Evolutionary conservation across 2,888 invertebrate species (phyloP).

Genomic region (Plemyria rubiginata): DNA sequence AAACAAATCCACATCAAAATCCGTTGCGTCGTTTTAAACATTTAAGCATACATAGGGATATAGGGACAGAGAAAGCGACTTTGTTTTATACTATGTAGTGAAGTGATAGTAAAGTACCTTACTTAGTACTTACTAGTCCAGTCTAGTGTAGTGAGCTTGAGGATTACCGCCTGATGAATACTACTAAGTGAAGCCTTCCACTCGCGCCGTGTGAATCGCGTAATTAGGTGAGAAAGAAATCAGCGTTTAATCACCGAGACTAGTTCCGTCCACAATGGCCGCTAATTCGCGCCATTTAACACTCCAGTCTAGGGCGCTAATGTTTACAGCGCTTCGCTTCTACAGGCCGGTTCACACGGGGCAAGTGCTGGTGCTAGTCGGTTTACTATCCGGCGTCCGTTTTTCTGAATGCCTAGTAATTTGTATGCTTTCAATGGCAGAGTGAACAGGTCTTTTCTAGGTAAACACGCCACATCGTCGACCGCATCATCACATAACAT

Average conservation of each 20-base stretch:
- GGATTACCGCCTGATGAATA: constrained; percentile 7
- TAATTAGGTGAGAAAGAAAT: constrained; percentile 35
- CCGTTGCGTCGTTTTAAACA: too few relatives aligned
- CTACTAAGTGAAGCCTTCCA: constrained; percentile 1
- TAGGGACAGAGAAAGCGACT: too few relatives aligned
- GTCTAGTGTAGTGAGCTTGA: neutral
- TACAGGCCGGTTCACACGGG: neutral
- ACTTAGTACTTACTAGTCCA: neutral
- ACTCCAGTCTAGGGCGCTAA: constrained; percentile 62
- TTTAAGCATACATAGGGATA: too few relatives aligned
- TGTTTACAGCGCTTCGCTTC: constrained; percentile 55
- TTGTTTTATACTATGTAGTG: too few relatives aligned
- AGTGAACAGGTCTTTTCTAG: too few relatives aligned
- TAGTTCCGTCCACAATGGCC: constrained; percentile 48
- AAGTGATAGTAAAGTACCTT: too few relatives aligned
- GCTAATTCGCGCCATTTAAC: constrained; percentile 66
- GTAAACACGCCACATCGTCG: too few relatives aligned
- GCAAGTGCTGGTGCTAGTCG: constrained; percentile 1
- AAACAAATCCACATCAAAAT: too few relatives aligned
- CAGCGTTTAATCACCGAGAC: constrained; percentile 19
- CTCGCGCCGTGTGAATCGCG: constrained; percentile 24
- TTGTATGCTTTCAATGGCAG: too few relatives aligned
- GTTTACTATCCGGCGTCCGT: neutral
- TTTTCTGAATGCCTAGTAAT: too few relatives aligned
- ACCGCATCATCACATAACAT: too few relatives aligned